These are phyloP conservation scores for Campopleginae sp. DNA, from an alignment of 2,888 invertebrate genomes.

Conservation along the genomic window DNA sequence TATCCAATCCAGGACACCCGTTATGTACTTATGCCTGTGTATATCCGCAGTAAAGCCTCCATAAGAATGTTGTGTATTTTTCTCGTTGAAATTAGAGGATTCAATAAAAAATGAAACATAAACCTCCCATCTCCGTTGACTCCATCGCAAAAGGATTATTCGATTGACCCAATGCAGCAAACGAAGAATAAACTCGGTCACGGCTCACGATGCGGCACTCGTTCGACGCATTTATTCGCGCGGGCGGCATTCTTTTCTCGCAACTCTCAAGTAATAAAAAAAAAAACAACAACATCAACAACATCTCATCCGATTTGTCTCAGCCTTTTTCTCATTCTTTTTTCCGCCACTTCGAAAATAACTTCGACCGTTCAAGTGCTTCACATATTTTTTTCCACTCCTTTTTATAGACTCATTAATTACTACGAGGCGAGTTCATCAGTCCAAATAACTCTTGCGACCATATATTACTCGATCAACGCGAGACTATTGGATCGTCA, in stretches of 20 bases:
- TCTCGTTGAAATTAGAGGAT: slow-evolving; percentile 25
- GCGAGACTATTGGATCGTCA: not conserved
- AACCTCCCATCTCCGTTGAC: slow-evolving; percentile 45
- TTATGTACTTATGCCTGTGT: not conserved
- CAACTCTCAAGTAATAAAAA: slow-evolving; percentile 33
- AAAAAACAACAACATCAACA: too few relatives aligned
- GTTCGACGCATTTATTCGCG: slow-evolving; percentile 41
- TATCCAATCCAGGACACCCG: not conserved
- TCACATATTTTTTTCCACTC: not conserved
- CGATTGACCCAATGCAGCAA: slow-evolving; percentile 59
- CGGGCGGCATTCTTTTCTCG: slow-evolving; percentile 56
- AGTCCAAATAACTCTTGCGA: slow-evolving; percentile 4
- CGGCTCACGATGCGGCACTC: slow-evolving; percentile 50
- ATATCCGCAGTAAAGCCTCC: not conserved
- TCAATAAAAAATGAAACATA: slow-evolving; percentile 27
- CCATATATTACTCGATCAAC: not conserved
- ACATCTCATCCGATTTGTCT: slow-evolving; percentile 22
- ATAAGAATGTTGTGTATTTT: slow-evolving; percentile 38
- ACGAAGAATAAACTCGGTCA: slow-evolving; percentile 64
- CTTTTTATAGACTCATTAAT: slow-evolving; percentile 34
- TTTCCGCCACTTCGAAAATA: not conserved
- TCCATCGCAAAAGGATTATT: slow-evolving; percentile 62
- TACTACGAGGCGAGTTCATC: slow-evolving; percentile 32
- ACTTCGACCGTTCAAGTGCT: slow-evolving; percentile 34
- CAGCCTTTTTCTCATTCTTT: slow-evolving; percentile 15